These are phyloP conservation scores for Holothuria glaberrima DNA, from an alignment of 35 echinoderm and acorn worm species.

Conservation along the genomic window DNA sequence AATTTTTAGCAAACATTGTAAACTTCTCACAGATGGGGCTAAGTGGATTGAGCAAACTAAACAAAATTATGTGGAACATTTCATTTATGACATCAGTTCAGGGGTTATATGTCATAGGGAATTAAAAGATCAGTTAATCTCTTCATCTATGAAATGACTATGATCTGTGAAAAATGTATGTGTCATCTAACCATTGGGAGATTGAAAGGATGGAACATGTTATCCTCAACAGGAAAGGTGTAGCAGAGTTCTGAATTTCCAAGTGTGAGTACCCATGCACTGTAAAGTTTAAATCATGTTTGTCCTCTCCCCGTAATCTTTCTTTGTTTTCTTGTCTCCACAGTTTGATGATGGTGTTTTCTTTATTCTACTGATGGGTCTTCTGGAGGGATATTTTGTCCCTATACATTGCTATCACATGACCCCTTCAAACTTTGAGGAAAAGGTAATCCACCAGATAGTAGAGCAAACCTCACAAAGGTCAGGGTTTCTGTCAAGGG, in stretches of 20 bases:
- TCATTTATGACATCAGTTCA: neutral
- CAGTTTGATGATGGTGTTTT: conserved; percentile 97
- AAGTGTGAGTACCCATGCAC: too few species aligned
- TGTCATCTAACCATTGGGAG: neutral
- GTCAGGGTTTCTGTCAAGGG: too few species aligned
- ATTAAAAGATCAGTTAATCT: too few species aligned
- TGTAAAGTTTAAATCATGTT: too few species aligned
- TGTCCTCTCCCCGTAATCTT: too few species aligned
- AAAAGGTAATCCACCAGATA: conserved; percentile 74
- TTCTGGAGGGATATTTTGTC: conserved; percentile 97
- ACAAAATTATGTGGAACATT: too few species aligned
- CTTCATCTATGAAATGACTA: neutral
- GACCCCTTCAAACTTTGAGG: conserved; percentile 92
- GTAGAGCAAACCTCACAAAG: neutral
- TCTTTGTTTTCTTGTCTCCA: neutral
- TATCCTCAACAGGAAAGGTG: too few species aligned
- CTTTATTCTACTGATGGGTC: conserved; percentile 93
- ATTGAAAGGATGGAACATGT: neutral
- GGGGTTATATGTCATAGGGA: neutral
- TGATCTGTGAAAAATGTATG: neutral
- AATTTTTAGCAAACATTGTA: too few species aligned
- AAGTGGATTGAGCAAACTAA: too few species aligned
- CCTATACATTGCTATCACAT: conserved; percentile 92
- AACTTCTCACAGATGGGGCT: too few species aligned
- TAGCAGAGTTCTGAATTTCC: too few species aligned